These are phyloP conservation scores for Himalopsyche kuldschensis DNA, from an alignment of 2,888 invertebrate genomes.

Conservation along the genomic window DNA sequence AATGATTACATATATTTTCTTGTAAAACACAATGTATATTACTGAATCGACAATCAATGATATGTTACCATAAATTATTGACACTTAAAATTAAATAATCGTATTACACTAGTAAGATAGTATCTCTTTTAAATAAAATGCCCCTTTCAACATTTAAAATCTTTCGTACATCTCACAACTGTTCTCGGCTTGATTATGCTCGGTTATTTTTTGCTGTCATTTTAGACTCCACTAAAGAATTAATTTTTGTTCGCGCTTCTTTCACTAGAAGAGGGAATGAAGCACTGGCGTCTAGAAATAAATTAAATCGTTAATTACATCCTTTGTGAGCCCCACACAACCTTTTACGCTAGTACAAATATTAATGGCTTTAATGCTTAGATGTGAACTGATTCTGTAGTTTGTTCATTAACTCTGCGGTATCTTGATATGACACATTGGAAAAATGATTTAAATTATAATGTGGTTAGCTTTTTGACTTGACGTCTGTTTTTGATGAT, in stretches of 20 bases:
- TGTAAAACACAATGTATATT: no score
- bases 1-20: no score
- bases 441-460: constrained; percentile 9
- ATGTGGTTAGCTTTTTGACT: not conserved
- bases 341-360: constrained; percentile 26
- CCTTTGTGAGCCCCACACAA: constrained; percentile 35
- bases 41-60: no score
- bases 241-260: constrained; percentile 31
- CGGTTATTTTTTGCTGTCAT: constrained; percentile 26
- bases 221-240: constrained; percentile 27
- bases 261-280: constrained; percentile 14
- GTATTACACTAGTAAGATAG: no score
- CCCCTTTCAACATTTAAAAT: not conserved
- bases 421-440: constrained; percentile 23
- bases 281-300: constrained; percentile 34
- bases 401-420: constrained; percentile 30
- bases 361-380: constrained; percentile 30
- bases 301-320: constrained; percentile 40
- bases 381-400: constrained; percentile 27
- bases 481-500: not conserved
- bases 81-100: no score
- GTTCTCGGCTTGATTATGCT: constrained; percentile 25
- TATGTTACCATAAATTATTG: no score
- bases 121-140: not conserved
- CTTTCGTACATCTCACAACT: constrained; percentile 12